These are phyloP conservation scores for Crambe crambe DNA, from an alignment of 37 sponge, comb jelly and placozoan genomes.

Conservation along the genomic window DNA sequence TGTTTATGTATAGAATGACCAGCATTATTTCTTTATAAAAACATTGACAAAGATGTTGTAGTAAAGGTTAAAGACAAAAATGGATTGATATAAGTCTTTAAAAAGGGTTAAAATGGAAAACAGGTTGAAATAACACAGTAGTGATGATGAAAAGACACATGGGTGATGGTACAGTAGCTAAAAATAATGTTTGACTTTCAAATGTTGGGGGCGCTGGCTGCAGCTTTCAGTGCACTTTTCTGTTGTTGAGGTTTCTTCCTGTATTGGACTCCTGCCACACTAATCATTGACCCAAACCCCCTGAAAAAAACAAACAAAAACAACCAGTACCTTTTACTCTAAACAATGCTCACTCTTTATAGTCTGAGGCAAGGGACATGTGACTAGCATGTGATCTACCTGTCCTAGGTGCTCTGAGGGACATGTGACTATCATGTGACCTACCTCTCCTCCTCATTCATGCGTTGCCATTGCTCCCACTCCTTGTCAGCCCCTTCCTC, in stretches of 20 bases:
- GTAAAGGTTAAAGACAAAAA: neutral
- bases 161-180: too few species aligned
- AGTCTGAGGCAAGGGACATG: too few species aligned
- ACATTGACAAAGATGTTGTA: too few species aligned
- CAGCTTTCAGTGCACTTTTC: neutral
- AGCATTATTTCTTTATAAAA: too few species aligned
- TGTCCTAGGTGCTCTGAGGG: neutral
- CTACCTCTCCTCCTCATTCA: constrained; percentile 8
- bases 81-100: neutral
- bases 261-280: neutral
- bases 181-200: neutral
- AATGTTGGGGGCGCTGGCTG: neutral
- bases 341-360: too few species aligned
- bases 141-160: too few species aligned
- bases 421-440: neutral
- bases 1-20: too few species aligned
- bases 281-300: neutral
- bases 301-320: too few species aligned
- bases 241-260: neutral
- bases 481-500: constrained; percentile 22
- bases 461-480: constrained; percentile 27
- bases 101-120: neutral
- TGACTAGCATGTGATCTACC: too few species aligned
- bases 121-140: too few species aligned
- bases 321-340: too few species aligned